phyloP scores from a whole-genome alignment of 2,888 invertebrate species.

The Sinotaia quadrata region DNA sequence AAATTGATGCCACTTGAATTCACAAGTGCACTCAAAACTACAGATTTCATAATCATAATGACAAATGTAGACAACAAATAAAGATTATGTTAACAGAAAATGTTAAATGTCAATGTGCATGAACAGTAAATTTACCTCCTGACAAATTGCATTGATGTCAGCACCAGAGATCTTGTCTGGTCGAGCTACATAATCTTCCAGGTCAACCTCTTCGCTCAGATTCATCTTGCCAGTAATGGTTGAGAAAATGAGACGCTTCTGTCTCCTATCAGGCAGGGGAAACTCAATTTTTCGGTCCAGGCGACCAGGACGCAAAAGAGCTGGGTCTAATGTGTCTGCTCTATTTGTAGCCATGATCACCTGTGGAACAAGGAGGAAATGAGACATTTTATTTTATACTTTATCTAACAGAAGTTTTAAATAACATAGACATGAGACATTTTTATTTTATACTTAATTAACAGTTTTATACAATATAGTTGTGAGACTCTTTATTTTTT shows the following conservation, averaged over 20 bases:
- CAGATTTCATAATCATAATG: too few species aligned
- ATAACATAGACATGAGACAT: too few species aligned
- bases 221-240: constrained; percentile 86
- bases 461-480: too few species aligned
- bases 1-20: too few species aligned
- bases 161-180: constrained; percentile 99
- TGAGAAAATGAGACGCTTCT: constrained; percentile 96
- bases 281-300: constrained; percentile 99
- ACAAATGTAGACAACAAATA: too few species aligned
- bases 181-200: constrained; percentile 98
- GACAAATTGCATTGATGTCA: constrained; percentile 99
- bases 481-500: too few species aligned
- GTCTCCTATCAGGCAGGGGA: constrained; percentile 91
- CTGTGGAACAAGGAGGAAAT: constrained; percentile 67
- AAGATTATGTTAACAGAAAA: too few species aligned
- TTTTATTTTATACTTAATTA: too few species aligned
- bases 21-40: too few species aligned
- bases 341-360: constrained; percentile 96
- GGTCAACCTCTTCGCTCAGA: constrained; percentile 94
- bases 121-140: constrained; percentile 85
- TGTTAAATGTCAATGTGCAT: too few species aligned
- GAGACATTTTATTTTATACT: too few species aligned
- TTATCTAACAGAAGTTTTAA: too few species aligned
- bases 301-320: constrained; percentile 92
- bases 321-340: constrained; percentile 99